phyloP scores from a whole-genome alignment of 2,888 invertebrate species.

The Platycheirus rosarum region DNA sequence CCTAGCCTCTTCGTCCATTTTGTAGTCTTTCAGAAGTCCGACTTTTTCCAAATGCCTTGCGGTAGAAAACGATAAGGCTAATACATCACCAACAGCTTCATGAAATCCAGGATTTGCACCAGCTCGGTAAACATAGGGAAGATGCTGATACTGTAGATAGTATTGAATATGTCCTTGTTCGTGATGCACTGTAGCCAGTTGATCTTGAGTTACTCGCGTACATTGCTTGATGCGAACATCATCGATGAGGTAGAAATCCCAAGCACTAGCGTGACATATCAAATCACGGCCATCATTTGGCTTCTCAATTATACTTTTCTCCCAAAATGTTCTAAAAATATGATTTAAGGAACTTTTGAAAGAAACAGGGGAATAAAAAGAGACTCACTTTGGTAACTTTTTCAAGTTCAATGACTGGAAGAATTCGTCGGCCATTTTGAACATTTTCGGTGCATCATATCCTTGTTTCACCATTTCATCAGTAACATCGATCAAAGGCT shows the following conservation, averaged over 20 bases:
- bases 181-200: constrained; percentile 86
- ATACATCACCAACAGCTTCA: constrained; percentile 89
- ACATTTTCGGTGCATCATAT: constrained; percentile 90
- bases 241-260: constrained; percentile 92
- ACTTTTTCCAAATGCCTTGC: constrained; percentile 89
- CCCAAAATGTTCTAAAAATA: constrained; percentile 88
- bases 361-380: not conserved
- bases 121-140: constrained; percentile 85
- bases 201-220: constrained; percentile 84
- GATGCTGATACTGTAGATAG: constrained; percentile 86
- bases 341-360: not conserved
- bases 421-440: constrained; percentile 92
- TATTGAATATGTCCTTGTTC: constrained; percentile 89
- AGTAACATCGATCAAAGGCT: constrained; percentile 88
- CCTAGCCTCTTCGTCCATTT: constrained; percentile 85
- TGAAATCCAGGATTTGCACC: constrained; percentile 87
- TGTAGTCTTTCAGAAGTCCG: constrained; percentile 85
- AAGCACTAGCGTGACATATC: constrained; percentile 94
- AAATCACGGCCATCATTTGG: constrained; percentile 88
- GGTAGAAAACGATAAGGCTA: constrained; percentile 87
- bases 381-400: constrained; percentile 85
- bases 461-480: constrained; percentile 88
- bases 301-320: constrained; percentile 92
- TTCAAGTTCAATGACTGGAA: constrained; percentile 92
- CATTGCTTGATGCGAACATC: constrained; percentile 90